Conservation (phyloP, 1,140 invertebrate genomes). For the Lasaia peninsularis region DNA sequence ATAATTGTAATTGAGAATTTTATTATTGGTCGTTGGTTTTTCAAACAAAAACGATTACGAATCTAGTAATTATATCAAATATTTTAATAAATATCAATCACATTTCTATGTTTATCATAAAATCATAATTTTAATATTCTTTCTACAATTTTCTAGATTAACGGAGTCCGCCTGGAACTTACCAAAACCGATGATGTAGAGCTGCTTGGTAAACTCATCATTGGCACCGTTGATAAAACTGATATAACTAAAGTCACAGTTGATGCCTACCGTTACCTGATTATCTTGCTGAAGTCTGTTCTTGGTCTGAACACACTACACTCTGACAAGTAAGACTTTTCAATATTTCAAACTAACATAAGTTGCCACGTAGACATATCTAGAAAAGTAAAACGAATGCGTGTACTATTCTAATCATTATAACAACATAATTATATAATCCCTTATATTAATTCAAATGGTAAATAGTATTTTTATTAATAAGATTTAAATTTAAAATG, state of each 20-base stretch:
- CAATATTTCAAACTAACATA: background rate
- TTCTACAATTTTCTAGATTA: slow-evolving; percentile 34
- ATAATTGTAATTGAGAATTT: too few species aligned
- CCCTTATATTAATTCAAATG: too few species aligned
- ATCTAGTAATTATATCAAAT: too few species aligned
- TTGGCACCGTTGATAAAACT: slow-evolving; percentile 42
- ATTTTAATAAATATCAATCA: background rate
- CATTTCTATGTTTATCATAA: background rate
- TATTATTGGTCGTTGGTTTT: too few species aligned
- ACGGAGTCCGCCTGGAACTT: slow-evolving; percentile 44
- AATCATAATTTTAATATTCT: background rate
- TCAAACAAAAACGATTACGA: too few species aligned
- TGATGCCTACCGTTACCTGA: slow-evolving; percentile 53
- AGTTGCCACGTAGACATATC: too few species aligned
- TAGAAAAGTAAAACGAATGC: too few species aligned
- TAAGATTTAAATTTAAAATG: too few species aligned
- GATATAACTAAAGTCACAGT: slow-evolving; percentile 28
- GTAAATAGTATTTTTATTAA: too few species aligned
- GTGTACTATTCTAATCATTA: too few species aligned
- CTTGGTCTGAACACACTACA: slow-evolving; percentile 44
- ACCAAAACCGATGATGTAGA: slow-evolving; percentile 52
- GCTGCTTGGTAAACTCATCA: slow-evolving; percentile 49
- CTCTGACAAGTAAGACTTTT: slow-evolving; percentile 46
- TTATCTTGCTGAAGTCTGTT: slow-evolving; percentile 49
- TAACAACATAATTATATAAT: too few species aligned